Base-by-base conservation (phyloP, 35 echinoderm and acorn worm genomes). In the Ophioderma brevispina region DNA sequence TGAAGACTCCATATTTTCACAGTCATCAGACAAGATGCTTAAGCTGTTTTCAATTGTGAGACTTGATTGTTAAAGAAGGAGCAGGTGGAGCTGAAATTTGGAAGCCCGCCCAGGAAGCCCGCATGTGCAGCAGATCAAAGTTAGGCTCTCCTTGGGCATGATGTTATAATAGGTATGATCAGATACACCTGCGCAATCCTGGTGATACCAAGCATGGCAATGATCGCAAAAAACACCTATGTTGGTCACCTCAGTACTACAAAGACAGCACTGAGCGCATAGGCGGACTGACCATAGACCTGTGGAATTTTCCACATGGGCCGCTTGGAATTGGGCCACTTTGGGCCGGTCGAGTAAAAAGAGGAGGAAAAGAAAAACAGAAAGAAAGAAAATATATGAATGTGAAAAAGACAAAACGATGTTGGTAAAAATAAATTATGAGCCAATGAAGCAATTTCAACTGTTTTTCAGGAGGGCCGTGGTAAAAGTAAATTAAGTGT, bases 171-270 rank as follows among this genome's bases (percentile, higher is more conserved):
- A 70, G 10, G n/a, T 70, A 25, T 25, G 28, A 25, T 70, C 59
- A 3, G 59, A 70, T 42, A 86, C 76, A 23, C 82, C 90, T 34
- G n/a, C 49, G 39, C 90, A 91, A 76, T 85, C 39, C n/a, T 56
- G 77, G 64, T 91, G 90, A 32, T 35, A 85, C 90, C 90, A 91
- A 13, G 39, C 70, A 40, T 91, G 86, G 41, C 90, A 91, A 21
- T 85, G 77, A 31, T 91, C 90, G 80, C 90, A 91, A 35, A 85
- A 76, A 36, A 91, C 38, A 25, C 64, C 90, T 23, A 80, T 78
- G 52, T 39, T 79, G 36, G 56, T 76, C 31, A 90, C 88, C 59
- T 90, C 80, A 0, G 18, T 32, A 18, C 49, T 81, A 83, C 79
- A 90, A 90, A 90, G 75, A 70, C 17, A 55, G 83, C 88, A 90